Evolutionary conservation across 1,140 invertebrate species (phyloP), one percentile per base, ranked within the genome.

Genomic region (Drosophila parabipectinata): DNA sequence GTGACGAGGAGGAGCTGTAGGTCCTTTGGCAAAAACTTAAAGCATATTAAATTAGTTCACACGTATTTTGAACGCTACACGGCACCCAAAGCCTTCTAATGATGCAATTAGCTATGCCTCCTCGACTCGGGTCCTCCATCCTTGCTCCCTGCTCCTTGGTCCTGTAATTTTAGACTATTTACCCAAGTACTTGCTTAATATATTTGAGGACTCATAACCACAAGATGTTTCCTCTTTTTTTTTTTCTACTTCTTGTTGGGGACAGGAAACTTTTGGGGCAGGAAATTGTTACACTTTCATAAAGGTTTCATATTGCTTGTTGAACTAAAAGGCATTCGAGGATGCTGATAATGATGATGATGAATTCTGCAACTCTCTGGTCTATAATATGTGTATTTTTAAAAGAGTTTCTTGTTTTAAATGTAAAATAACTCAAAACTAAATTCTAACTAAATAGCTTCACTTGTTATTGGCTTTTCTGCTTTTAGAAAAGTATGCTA

Each of bases 1-100:
- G 21, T 21, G 21, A 21, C 21, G 21, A 3, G 21, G 3, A 21
- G 21, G 21, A 28, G 24, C 24, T 10, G 18, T 18, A 18, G 8
- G 37, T 58, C 63, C 44, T 63, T 59, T 12, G 14, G 26, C 48
- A 53, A 14, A 48, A 50, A 15, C 61, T 37, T 28, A 37, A 60
- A 39, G 12, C 12, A 44, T 44, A 44, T 44, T 44, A 14, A 44
- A 44, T 44, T 44, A 44, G 44, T 21, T 47, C 41, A 44, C 41
- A 44, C 41, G 14, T 44, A 44, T 44, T 44, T 44, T 15, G n/a
- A 37, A 37, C 41, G 39, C 39, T 10, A 41, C 8, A 12, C n/a
- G 10, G 39, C 39, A n/a, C 39, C 14, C 41, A 18, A 44, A 44
- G 10, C 41, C 41, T 44, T 44, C 8, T 44, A 44, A 18, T 14